Evolutionary conservation across 2,113 vertebrate genomes (phyloP).

Genomic region (Pholis gunnellus): DNA sequence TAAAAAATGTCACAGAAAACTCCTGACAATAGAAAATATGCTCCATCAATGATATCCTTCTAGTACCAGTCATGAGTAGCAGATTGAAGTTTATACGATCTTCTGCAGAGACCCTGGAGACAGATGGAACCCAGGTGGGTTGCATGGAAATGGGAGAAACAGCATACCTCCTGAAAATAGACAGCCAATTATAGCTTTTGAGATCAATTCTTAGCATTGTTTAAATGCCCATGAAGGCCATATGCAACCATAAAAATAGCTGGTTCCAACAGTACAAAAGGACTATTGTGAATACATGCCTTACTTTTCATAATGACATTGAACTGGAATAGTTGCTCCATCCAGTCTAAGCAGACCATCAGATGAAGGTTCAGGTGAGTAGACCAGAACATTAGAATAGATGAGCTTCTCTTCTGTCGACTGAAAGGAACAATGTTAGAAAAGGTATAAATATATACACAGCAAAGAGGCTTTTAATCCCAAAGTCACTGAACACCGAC

Average conservation of each 20-base stretch:
- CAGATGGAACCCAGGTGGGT: conserved; percentile 71
- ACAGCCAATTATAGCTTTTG: neutral
- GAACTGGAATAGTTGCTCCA: conserved; percentile 67
- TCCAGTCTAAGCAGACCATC: conserved; percentile 69
- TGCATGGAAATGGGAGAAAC: conserved; percentile 62
- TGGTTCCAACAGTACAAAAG: neutral
- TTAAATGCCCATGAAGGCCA: too few species aligned
- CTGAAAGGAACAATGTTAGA: conserved; percentile 49
- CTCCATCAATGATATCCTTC: neutral
- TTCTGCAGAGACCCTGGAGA: conserved; percentile 27
- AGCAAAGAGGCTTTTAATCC: neutral
- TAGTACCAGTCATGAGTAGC: conserved; percentile 74
- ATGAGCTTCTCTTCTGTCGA: conserved; percentile 71
- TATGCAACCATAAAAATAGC: neutral
- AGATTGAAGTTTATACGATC: conserved; percentile 72
- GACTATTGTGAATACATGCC: neutral
- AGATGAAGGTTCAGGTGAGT: conserved; percentile 68
- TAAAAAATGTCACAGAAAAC: neutral
- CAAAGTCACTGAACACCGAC: neutral
- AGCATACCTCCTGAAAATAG: conserved; percentile 62
- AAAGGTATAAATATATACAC: neutral
- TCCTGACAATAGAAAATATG: neutral
- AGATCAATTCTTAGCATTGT: too few species aligned
- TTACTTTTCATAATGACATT: conserved; percentile 81
- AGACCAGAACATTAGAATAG: conserved; percentile 76